These are phyloP conservation scores for Neostethus bicornis DNA, from an alignment of 2,797 vertebrate genomes.

Conservation along the genomic window DNA sequence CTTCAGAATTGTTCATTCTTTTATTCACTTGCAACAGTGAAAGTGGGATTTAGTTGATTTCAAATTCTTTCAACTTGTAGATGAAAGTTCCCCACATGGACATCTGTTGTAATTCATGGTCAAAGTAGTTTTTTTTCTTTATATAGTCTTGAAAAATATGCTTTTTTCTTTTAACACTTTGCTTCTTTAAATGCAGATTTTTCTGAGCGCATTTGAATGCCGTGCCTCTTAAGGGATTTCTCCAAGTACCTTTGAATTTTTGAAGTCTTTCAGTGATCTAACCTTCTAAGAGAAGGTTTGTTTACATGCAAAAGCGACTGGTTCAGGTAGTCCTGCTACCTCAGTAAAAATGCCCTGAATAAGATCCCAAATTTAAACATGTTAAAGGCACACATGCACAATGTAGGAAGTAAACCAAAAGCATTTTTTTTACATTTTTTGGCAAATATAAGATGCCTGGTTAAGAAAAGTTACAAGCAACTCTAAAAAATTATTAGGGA, in stretches of 20 bases:
- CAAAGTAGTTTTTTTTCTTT: neutral
- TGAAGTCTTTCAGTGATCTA: neutral
- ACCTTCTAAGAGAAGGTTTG: neutral
- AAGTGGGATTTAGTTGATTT: neutral
- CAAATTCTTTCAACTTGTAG: neutral
- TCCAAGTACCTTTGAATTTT: neutral
- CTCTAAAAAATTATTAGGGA: too few relatives aligned
- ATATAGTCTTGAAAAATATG: neutral
- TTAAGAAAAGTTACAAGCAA: too few relatives aligned
- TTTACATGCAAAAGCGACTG: neutral
- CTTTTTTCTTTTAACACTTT: neutral
- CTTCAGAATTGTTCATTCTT: conserved; percentile 4
- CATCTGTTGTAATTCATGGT: neutral
- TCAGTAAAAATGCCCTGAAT: too few relatives aligned
- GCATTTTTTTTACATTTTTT: too few relatives aligned
- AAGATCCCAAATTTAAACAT: too few relatives aligned
- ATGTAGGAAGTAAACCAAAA: too few relatives aligned
- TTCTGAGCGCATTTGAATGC: neutral
- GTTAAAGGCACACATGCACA: too few relatives aligned
- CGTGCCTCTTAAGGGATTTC: neutral
- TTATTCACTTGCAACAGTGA: neutral
- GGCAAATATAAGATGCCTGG: too few relatives aligned
- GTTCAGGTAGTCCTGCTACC: neutral
- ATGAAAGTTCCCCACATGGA: neutral
- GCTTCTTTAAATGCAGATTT: neutral